A percentile compares a stretch with the other conserved stretches of the same genome.
phyloP scores from a whole-genome alignment of 2,113 vertebrate species.

The Riparia riparia region DNA sequence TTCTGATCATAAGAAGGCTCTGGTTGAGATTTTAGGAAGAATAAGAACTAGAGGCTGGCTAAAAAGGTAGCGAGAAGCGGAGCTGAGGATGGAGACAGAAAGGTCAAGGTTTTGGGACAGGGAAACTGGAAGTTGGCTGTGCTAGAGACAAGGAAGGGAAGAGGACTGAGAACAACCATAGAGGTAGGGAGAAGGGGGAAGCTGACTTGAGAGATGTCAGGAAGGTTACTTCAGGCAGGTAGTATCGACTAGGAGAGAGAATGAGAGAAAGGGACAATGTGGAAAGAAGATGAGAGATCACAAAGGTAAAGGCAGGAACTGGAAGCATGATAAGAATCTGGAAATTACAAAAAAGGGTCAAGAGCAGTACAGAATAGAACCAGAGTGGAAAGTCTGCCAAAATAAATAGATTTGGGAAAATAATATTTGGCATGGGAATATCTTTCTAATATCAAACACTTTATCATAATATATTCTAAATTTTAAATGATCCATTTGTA shows the following conservation, averaged over 20 bases:
- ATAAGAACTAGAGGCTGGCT: background rate
- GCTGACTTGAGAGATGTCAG: background rate
- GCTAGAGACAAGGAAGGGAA: background rate
- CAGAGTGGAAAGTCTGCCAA: background rate
- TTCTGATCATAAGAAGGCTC: background rate
- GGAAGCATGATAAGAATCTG: background rate
- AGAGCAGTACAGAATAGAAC: background rate
- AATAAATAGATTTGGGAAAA: background rate
- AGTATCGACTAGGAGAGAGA: background rate
- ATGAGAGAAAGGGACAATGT: background rate
- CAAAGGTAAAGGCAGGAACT: background rate
- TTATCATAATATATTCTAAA: background rate
- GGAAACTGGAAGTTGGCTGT: background rate
- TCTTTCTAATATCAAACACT: background rate
- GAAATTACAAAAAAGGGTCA: background rate
- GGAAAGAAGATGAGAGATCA: background rate
- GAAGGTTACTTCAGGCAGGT: background rate
- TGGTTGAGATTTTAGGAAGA: background rate
- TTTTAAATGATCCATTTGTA: background rate
- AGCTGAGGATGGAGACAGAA: background rate
- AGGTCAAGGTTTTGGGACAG: background rate
- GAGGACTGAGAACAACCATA: background rate
- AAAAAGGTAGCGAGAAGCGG: background rate
- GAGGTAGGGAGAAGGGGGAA: background rate
- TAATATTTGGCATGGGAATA: background rate